Conservation (phyloP, 2,797 vertebrate species). For the Nannoperca obscura region DNA sequence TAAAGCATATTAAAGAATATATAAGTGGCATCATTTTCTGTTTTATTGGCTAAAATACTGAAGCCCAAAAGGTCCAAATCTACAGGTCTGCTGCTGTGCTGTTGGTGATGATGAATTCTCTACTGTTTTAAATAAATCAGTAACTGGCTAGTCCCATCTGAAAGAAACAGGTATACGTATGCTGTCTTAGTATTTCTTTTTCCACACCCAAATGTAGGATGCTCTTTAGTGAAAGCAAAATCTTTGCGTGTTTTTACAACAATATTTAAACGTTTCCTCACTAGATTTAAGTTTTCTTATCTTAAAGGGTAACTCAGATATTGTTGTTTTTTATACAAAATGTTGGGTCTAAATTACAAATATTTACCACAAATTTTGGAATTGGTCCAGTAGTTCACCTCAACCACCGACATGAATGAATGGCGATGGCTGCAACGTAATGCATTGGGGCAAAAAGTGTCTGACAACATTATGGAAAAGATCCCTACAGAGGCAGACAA, state of each 20-base stretch:
- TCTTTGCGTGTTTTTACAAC: neutral
- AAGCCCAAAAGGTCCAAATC: constrained; percentile 23
- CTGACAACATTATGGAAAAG: no score
- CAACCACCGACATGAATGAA: no score
- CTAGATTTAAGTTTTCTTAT: neutral
- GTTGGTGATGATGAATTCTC: constrained; percentile 36
- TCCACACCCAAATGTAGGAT: neutral
- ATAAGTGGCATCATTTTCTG: constrained; percentile 21
- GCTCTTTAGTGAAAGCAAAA: constrained; percentile 2
- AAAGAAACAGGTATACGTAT: constrained; percentile 36
- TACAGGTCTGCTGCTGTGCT: constrained; percentile 15
- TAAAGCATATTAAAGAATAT: neutral
- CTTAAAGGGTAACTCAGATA: neutral
- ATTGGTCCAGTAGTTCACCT: no score
- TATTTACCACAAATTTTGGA: no score
- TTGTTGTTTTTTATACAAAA: no score
- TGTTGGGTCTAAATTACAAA: no score
- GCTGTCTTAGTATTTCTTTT: neutral
- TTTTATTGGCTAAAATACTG: constrained; percentile 27
- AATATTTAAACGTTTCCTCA: neutral
- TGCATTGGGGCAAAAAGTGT: no score
- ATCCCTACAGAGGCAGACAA: no score
- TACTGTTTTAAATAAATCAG: constrained; percentile 63
- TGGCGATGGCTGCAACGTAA: no score
- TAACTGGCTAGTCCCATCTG: constrained; percentile 18